Conservation (phyloP, 2,797 vertebrate species). For the Epinephelus malabaricus region DNA sequence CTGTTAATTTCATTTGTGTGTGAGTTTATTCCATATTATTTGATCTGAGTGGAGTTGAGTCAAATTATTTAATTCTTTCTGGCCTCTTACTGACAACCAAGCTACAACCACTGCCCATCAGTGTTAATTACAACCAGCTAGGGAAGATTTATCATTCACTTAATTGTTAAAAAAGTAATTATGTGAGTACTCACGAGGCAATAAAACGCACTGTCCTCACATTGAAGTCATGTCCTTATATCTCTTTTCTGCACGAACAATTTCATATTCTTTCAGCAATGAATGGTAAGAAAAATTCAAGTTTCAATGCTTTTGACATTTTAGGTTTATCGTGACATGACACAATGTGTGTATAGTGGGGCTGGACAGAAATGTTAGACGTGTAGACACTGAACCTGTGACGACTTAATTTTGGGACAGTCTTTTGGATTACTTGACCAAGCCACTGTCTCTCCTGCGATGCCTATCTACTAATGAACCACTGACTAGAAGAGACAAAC, state of each 20-base stretch:
- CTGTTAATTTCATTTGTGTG: slow-evolving; percentile 62
- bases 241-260: neutral
- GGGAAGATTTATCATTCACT: slow-evolving; percentile 6
- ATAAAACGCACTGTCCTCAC: neutral
- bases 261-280: neutral
- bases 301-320: neutral
- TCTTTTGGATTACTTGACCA: slow-evolving; percentile 48
- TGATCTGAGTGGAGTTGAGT: slow-evolving; percentile 46
- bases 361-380: slow-evolving; percentile 1
- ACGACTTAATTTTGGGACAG: slow-evolving; percentile 17
- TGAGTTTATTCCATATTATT: slow-evolving; percentile 53
- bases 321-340: neutral
- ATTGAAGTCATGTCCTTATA: neutral
- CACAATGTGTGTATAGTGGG: neutral
- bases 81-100: slow-evolving; percentile 23
- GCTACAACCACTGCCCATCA: neutral
- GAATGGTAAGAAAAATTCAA: neutral
- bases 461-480: slow-evolving; percentile 76
- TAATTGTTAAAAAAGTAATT: slow-evolving; percentile 23
- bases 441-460: slow-evolving; percentile 46
- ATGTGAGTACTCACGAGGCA: neutral
- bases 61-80: slow-evolving; percentile 37
- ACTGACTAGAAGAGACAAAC: slow-evolving; percentile 58
- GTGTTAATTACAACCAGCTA: slow-evolving; percentile 26
- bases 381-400: slow-evolving; percentile 14